These are phyloP conservation scores for Steinernema khuongi DNA, from an alignment of 1,140 invertebrate genomes.

Conservation along the genomic window DNA sequence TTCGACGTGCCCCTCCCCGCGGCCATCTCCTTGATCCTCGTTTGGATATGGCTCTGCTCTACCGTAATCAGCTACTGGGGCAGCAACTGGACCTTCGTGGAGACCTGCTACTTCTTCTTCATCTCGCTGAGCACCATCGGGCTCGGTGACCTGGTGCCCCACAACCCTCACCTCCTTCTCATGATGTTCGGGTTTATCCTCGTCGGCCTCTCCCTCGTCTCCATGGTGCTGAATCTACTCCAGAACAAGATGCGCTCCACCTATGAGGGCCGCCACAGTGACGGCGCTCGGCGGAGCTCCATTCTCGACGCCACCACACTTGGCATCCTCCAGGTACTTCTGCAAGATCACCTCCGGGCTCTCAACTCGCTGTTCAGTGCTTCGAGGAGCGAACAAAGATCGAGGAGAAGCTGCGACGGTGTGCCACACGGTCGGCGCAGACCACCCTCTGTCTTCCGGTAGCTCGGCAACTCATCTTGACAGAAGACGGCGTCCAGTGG, in stretches of 20 bases:
- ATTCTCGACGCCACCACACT: slow-evolving; percentile 22
- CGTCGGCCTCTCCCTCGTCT: slow-evolving; percentile 36
- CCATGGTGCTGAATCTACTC: slow-evolving; percentile 40
- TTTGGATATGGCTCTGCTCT: slow-evolving; percentile 38
- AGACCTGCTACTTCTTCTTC: slow-evolving; percentile 43
- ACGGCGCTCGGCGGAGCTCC: neutral
- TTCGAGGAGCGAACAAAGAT: slow-evolving; percentile 8
- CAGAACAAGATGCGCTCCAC: slow-evolving; percentile 38
- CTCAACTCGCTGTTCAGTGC: neutral
- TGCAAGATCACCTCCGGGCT: neutral
- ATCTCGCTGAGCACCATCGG: slow-evolving; percentile 40
- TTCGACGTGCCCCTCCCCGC: slow-evolving; percentile 36
- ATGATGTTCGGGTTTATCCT: slow-evolving; percentile 41
- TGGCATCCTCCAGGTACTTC: slow-evolving; percentile 22
- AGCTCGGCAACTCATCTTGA: neutral
- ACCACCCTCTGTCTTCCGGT: slow-evolving; percentile 35
- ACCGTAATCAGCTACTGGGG: slow-evolving; percentile 35
- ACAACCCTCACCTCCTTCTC: slow-evolving; percentile 22
- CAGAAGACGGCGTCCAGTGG: neutral
- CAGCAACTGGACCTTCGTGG: slow-evolving; percentile 34
- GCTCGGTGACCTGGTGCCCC: slow-evolving; percentile 37
- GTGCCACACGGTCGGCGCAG: slow-evolving; percentile 32
- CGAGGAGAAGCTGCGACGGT: neutral
- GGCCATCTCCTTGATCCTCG: slow-evolving; percentile 32
- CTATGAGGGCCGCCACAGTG: slow-evolving; percentile 32